Evolutionary conservation across 1,140 invertebrate genomes (phyloP).

Genomic region (Pteromalus puparum): DNA sequence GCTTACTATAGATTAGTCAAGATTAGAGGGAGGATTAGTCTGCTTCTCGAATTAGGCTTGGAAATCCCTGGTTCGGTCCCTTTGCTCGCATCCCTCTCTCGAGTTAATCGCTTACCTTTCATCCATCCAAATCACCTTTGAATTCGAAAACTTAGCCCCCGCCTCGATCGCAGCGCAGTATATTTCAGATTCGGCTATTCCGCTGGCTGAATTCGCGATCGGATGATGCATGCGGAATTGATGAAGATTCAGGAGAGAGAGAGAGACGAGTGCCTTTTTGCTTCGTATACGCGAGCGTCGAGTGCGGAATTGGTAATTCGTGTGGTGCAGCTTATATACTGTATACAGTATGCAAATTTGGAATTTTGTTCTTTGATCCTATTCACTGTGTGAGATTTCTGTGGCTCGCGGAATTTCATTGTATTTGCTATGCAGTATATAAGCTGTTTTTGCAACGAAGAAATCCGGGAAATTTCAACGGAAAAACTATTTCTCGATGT

Average conservation of each 20-base stretch:
- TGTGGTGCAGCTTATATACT: too few species aligned
- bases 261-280: not conserved
- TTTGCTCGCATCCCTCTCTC: not conserved
- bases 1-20: constrained; percentile 64
- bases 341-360: too few species aligned
- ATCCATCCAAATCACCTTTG: constrained; percentile 32
- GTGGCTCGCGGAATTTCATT: too few species aligned
- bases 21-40: constrained; percentile 62
- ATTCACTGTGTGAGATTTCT: too few species aligned
- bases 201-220: not conserved
- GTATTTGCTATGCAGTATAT: too few species aligned
- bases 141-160: constrained; percentile 22
- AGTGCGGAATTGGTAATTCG: not conserved
- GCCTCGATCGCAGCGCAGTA: not conserved
- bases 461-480: too few species aligned
- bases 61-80: not conserved
- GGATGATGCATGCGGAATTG: not conserved
- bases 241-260: not conserved
- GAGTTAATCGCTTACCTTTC: constrained; percentile 48
- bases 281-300: not conserved
- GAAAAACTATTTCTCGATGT: too few species aligned
- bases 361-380: too few species aligned
- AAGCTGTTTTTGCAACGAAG: too few species aligned
- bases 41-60: constrained; percentile 52
- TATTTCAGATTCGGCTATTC: constrained; percentile 37